Conservation (phyloP, 2,888 invertebrate genomes). For the Nemurella pictetii region DNA sequence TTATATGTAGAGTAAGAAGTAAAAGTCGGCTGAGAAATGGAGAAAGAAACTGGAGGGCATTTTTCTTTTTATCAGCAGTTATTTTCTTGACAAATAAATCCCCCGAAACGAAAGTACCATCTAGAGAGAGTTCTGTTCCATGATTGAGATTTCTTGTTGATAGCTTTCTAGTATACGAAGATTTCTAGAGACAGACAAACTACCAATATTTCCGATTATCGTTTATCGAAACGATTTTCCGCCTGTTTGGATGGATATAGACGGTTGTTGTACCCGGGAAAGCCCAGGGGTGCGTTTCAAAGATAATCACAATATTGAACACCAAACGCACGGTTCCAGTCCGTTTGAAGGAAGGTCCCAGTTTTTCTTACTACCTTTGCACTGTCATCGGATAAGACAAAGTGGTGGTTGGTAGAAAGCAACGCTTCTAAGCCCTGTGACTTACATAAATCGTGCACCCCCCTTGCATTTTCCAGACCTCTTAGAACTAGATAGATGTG, state of each 20-base stretch:
- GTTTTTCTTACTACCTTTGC: slow-evolving; percentile 18
- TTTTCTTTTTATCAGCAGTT: neutral
- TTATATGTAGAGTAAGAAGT: neutral
- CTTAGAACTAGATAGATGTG: neutral
- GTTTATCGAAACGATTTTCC: slow-evolving; percentile 26
- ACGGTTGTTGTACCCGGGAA: neutral
- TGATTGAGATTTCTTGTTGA: slow-evolving; percentile 17
- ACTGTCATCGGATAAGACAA: slow-evolving; percentile 19
- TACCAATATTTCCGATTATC: slow-evolving; percentile 24
- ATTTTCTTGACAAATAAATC: neutral
- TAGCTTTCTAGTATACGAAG: neutral
- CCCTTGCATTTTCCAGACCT: neutral
- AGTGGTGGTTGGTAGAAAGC: slow-evolving; percentile 3
- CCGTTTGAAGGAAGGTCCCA: slow-evolving; percentile 12
- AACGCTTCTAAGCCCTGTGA: neutral
- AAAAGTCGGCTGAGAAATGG: neutral
- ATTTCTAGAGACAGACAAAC: slow-evolving; percentile 5
- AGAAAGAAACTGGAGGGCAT: neutral
- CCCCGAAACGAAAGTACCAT: neutral
- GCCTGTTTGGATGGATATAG: slow-evolving; percentile 11
- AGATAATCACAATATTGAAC: slow-evolving; percentile 31
- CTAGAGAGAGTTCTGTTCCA: neutral
- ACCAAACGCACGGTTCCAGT: neutral
- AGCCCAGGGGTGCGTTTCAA: slow-evolving; percentile 19
- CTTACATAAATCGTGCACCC: slow-evolving; percentile 13